Evolutionary conservation across 2,888 invertebrate species (phyloP).

Genomic region (Alcis repandata): DNA sequence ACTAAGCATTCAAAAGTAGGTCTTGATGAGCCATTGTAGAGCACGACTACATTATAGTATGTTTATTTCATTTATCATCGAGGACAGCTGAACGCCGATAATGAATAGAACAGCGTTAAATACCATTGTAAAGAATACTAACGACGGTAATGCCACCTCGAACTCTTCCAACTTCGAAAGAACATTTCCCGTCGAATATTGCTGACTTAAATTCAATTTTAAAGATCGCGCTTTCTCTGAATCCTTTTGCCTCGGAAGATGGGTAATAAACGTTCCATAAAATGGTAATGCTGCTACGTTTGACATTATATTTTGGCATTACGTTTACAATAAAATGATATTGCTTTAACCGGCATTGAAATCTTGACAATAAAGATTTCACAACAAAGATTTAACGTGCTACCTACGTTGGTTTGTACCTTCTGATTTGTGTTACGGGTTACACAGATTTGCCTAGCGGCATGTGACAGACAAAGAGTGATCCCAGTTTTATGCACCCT

Average conservation of each 20-base stretch:
- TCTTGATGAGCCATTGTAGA: slow-evolving; percentile 30
- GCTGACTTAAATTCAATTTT: slow-evolving; percentile 43
- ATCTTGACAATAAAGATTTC: slow-evolving; percentile 36
- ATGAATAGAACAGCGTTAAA: slow-evolving; percentile 41
- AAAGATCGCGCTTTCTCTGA: slow-evolving; percentile 38
- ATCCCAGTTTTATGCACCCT: slow-evolving; percentile 51
- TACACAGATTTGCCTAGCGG: slow-evolving; percentile 38
- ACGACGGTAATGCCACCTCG: slow-evolving; percentile 29
- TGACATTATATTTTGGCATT: slow-evolving; percentile 30
- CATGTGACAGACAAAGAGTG: slow-evolving; percentile 58
- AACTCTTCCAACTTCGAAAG: slow-evolving; percentile 20
- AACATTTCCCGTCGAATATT: slow-evolving; percentile 27
- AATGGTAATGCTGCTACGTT: slow-evolving; percentile 42
- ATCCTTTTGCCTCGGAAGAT: slow-evolving; percentile 40
- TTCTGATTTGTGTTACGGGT: slow-evolving; percentile 18
- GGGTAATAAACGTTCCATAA: slow-evolving; percentile 49
- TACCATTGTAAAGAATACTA: slow-evolving; percentile 40
- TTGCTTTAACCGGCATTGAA: slow-evolving; percentile 36
- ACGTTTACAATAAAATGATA: slow-evolving; percentile 43
- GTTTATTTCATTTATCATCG: slow-evolving; percentile 40
- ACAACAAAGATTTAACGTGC: slow-evolving; percentile 4
- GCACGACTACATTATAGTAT: slow-evolving; percentile 35
- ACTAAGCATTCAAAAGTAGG: slow-evolving; percentile 11
- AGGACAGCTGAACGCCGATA: slow-evolving; percentile 43
- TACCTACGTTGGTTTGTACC: slow-evolving; percentile 1